Evolutionary conservation across 2,888 invertebrate genomes (phyloP), one percentile per base, ranked within the genome.

Genomic region (Colostygia pectinataria): DNA sequence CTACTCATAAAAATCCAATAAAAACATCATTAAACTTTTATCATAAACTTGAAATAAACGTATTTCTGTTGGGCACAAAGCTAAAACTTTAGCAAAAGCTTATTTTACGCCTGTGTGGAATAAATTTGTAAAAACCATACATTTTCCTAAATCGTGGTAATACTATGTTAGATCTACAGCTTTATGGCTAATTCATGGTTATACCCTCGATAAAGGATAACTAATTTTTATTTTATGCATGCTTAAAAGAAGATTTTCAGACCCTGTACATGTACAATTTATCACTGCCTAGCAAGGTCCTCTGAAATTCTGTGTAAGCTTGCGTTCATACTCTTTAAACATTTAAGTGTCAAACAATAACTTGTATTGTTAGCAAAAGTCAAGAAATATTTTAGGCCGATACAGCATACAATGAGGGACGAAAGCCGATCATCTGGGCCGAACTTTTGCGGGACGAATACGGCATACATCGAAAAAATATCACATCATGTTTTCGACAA

Each of bases 141-240:
- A 45, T 51, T 51, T 20, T 24, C 34, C 37, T 28, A 40, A 31
- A 27, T 23, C 20, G 25, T 13, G 40, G 14, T 41, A 40, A 34
- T 55, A 64, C 57, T 46, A 27, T 50, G 48, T 46, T 61, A 60
- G n/a, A n/a, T n/a, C n/a, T 44, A 59, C 48, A 54, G 59, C 57
- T 61, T 36, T 55, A 41, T 48, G 25, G 36, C 32, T 36, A 58
- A 61, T 59, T 61, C 58, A 69, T 63, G 53, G 45, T 44, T 44
- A 53, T 60, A 53, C 57, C 56, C 58, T 58, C 57, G 52, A 64
- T 70, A 66, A 66, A 70, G 59, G 54, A 59, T 61, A 58, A 53
- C 41, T 44, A 59, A 66, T 68, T 68, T 57, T 61, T 55, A 63
- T 66, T 63, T 61, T 64, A 66, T 64, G 55, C 61, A 53, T 55